Percentiles rank a stretch among this genome's conserved stretches.
These are phyloP conservation scores for Nyctereutes procyonoides DNA, from an alignment of 2,113 vertebrate species.

Conservation along the genomic window DNA sequence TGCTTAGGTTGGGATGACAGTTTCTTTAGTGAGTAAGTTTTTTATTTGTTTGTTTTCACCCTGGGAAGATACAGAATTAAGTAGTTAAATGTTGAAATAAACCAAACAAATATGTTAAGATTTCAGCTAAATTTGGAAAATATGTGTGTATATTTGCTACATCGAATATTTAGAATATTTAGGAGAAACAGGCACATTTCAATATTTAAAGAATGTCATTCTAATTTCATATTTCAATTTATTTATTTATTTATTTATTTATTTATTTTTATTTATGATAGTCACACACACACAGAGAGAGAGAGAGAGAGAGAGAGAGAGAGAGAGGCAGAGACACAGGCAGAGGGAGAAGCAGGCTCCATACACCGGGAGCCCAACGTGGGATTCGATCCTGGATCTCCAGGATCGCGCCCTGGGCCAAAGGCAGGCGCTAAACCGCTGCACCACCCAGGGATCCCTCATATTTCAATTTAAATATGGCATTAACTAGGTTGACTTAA, in stretches of 20 bases:
- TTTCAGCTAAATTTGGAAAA: conserved; percentile 13
- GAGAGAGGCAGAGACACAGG: no score
- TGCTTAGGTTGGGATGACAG: not conserved
- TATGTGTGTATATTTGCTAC: not conserved
- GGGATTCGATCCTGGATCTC: no score
- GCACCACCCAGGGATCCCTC: no score
- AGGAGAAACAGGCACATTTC: not conserved
- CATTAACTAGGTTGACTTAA: not conserved
- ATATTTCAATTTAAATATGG: conserved; percentile 23
- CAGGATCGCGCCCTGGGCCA: no score
- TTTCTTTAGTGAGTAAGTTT: not conserved
- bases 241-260: no score
- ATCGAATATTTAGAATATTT: conserved; percentile 50
- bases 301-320: no score
- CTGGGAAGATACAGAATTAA: conserved; percentile 8
- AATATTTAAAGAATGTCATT: not conserved
- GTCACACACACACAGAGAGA: no score
- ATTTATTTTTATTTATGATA: no score
- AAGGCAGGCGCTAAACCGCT: no score
- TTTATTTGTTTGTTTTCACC: not conserved
- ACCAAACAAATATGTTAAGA: conserved; percentile 33
- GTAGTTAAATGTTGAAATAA: conserved; percentile 44
- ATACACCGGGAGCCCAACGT: no score
- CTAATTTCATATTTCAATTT: conserved; percentile 26
- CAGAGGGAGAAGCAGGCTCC: no score